Evolutionary conservation across 2,888 invertebrate genomes (phyloP), one percentile per base, ranked within the genome.

Genomic region (Dyspetes luteomarginatus): DNA sequence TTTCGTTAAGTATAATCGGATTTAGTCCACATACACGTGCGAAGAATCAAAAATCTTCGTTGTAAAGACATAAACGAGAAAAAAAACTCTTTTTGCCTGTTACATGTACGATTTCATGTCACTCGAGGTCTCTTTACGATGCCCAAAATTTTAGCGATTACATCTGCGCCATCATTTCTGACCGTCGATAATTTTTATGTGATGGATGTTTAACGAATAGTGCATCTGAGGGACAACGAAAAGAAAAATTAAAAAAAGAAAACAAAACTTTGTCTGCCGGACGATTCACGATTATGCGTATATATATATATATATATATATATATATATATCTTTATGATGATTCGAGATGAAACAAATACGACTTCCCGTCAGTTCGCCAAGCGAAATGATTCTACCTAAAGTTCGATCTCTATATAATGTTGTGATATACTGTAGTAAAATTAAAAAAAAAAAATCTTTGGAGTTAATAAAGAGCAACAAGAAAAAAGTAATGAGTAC

Each of bases 401-500:
- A 89, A 88, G 89, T 89, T 89, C 89, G 89, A 89, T 89, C 86
- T 88, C 85, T 88, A 85, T 87, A 86, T 88, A 87, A 87, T 87
- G 87, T 89, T 89, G 89, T 89, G 89, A 89, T 89, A 89, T 88
- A 85, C 86, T 87, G 85, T 88, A 89, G 85, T 85, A 75, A 87
- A 88, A 86, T 77, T 67, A 78, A 84, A 81, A 82, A 55, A 60
- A 75, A 41, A 3, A 67, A 71, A 72, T 62, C 28, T 69, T 48
- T 73, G 43, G 75, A 69, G 62, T 75, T 52, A 76, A 73, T 68
- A 77, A 75, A 73, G 48, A 78, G 68, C 75, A 56, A 78, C 41
- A 65, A 41, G 19, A 77, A 69, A 78, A 58, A 80, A 67, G 41
- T 19, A 65, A 58, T 12, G 30, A 58, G 30, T 24, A 45, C 22